Evolutionary conservation across 2,113 vertebrate genomes (phyloP), one percentile per base, ranked within the genome.

Genomic region (Tiliqua scincoides): DNA sequence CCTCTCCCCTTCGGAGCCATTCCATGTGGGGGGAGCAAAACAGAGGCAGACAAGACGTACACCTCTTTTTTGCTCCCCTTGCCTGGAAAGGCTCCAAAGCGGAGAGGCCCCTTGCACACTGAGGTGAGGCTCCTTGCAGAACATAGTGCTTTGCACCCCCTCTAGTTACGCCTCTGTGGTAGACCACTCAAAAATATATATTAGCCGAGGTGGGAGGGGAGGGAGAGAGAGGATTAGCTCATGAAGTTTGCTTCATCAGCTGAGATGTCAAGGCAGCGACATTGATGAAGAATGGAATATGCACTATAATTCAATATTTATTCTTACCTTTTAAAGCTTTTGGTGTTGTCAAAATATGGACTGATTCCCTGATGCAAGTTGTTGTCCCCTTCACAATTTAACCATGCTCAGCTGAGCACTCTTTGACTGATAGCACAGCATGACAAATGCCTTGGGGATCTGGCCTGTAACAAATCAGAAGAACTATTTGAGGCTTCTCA

Each of bases 361-460:
- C 77, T 48, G 32, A 57, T 21, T 52, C n/a, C 73, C 40, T 87
- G 70, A 87, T 88, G 85, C 14, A 77, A 79, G 54, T 87, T 73
- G 8, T 27, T 0, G 0, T 77, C 10, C 27, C 68, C 25, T 83
- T 62, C 23, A 57, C 63, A 67, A 83, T 86, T 91, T 30, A 1
- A 12, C 90, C 89, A n/a, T 79, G 85, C 79, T 89, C 89, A 91
- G 72, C 88, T 79, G 88, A 91, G 17, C 40, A 25, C 30, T 79
- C 70, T 85, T 92, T 84, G 87, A 65, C 8, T 90, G 62, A 73
- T 48, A 77, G 0, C 9, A 6, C 82, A 86, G 82, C 65, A 65
- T 61, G n/a, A 79, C 5, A 0, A 79, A 77, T 30, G n/a, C 70
- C 37, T 86, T 87, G 80, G 79, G 83, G 87, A 94, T 88, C 54